phyloP scores from a whole-genome alignment of 2,888 invertebrate species.

The Ophion obscuratus region DNA sequence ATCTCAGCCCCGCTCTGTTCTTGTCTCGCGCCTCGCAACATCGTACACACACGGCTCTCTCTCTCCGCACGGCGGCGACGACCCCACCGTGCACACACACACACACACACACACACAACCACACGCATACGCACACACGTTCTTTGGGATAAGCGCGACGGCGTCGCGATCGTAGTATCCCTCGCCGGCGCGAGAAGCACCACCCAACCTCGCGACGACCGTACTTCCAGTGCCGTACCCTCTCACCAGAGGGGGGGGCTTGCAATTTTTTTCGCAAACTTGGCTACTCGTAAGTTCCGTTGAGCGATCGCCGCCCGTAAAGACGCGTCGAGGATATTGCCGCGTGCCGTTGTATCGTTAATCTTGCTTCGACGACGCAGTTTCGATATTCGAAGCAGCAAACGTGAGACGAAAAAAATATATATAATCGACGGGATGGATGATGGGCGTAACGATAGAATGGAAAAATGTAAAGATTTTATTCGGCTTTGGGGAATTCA shows the following conservation, averaged over 20 bases:
- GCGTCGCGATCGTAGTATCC: constrained; percentile 51
- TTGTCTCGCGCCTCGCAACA: constrained; percentile 32
- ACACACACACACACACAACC: background rate
- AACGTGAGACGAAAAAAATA: no score
- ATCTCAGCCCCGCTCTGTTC: constrained; percentile 31
- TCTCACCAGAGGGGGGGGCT: background rate
- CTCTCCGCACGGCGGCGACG: constrained; percentile 9
- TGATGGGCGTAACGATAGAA: no score
- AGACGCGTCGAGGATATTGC: no score
- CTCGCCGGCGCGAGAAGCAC: constrained; percentile 56
- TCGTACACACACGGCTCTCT: background rate
- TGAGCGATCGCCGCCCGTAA: no score
- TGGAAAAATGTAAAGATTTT: no score
- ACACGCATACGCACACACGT: no score
- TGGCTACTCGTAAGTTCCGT: background rate
- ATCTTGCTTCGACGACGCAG: no score
- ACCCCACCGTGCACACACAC: background rate
- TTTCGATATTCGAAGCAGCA: no score
- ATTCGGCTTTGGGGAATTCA: no score
- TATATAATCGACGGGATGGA: no score
- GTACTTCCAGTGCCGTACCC: constrained; percentile 54
- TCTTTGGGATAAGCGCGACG: constrained; percentile 62
- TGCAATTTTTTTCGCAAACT: background rate
- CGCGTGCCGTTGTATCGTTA: no score
- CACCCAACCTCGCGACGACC: constrained; percentile 57